phyloP scores from a whole-genome alignment of 2,888 invertebrate genomes.

The Tipula helvola region DNA sequence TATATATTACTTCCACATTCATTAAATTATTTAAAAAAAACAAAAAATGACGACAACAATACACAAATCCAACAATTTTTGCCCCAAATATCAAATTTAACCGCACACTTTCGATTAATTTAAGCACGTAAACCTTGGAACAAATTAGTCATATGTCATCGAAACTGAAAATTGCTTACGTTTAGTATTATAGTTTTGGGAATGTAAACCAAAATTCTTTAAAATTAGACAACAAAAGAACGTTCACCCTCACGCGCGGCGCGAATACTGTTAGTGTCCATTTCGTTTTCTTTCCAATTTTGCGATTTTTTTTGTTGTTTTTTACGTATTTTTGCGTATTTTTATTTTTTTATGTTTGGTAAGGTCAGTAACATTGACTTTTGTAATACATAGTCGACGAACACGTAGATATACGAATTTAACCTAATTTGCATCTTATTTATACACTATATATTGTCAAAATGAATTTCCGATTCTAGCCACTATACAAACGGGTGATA shows the following conservation, averaged over 20 bases:
- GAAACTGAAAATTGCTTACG: background rate
- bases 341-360: background rate
- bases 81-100: background rate
- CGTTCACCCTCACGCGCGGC: background rate
- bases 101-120: background rate
- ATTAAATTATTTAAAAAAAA: background rate
- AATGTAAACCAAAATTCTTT: background rate
- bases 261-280: background rate
- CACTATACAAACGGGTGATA: background rate
- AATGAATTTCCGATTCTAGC: background rate
- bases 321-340: background rate
- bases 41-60: background rate
- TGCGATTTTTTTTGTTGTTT: background rate
- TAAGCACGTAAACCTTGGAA: background rate
- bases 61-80: background rate
- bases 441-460: no score
- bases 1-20: background rate
- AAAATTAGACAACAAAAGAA: background rate
- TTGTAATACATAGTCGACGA: background rate
- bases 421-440: background rate
- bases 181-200: background rate
- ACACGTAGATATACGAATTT: background rate
- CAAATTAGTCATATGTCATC: background rate
- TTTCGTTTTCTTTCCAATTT: background rate
- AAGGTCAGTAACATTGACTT: background rate